Evolutionary conservation across 2,797 vertebrate genomes (phyloP).

Genomic region (Diplodus puntazzo): DNA sequence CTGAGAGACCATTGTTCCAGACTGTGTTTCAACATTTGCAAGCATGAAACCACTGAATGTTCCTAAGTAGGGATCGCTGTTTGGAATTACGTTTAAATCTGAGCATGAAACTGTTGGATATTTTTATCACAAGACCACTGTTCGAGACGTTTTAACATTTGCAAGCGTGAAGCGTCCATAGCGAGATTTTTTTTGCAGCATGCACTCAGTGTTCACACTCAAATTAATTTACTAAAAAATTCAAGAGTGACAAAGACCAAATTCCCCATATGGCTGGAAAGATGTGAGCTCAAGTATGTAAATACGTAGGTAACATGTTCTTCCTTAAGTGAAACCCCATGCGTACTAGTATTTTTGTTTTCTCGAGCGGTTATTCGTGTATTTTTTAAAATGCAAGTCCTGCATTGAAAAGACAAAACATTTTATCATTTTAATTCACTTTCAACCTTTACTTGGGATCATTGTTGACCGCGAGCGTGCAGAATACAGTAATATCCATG

Average conservation of each 20-base stretch:
- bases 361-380: background rate
- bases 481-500: conserved; percentile 62
- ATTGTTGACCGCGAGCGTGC: conserved; percentile 40
- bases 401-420: conserved; percentile 4
- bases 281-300: background rate
- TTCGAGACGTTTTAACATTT: no score
- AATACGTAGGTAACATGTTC: no score
- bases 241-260: background rate
- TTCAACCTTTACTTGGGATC: conserved; percentile 14
- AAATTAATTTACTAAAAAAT: conserved; percentile 3
- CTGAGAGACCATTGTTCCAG: no score
- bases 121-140: no score
- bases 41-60: no score
- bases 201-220: background rate
- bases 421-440: conserved; percentile 23
- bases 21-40: no score
- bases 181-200: background rate
- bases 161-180: no score
- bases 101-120: no score
- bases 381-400: no score
- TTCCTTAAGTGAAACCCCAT: background rate
- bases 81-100: no score
- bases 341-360: background rate
- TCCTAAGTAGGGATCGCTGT: no score
- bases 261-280: background rate